Conservation (phyloP, 2,888 invertebrate genomes). For the Bhutanitis thaidina region DNA sequence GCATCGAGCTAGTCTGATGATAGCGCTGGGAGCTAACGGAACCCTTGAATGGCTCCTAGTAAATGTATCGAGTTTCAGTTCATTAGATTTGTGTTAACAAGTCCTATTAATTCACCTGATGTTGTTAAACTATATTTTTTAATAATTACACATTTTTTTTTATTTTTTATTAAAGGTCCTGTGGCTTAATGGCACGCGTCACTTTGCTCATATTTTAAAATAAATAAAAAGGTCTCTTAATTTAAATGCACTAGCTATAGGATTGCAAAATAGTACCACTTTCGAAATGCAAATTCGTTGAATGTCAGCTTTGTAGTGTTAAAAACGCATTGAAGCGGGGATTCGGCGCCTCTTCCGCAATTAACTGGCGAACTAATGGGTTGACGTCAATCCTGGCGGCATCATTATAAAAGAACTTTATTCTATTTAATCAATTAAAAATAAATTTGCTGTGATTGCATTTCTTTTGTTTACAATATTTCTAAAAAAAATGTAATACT, state of each 20-base stretch:
- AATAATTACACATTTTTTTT: too few relatives aligned
- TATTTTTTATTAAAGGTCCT: too few relatives aligned
- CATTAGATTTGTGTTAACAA: too few relatives aligned
- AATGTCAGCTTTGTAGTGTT: constrained; percentile 17
- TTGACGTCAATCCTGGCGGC: constrained; percentile 2
- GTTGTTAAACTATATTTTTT: too few relatives aligned
- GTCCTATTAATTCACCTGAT: too few relatives aligned
- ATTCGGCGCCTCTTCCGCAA: constrained; percentile 17
- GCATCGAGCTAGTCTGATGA: too few relatives aligned
- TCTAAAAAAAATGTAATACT: background rate
- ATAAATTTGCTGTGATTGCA: too few relatives aligned
- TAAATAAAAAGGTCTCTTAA: background rate
- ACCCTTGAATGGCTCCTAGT: too few relatives aligned
- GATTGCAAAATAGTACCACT: constrained; percentile 9
- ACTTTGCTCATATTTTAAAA: too few relatives aligned
- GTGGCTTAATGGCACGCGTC: too few relatives aligned
- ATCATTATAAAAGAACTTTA: background rate
- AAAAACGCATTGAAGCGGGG: constrained; percentile 13
- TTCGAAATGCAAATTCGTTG: constrained; percentile 17
- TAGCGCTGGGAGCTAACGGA: too few relatives aligned
- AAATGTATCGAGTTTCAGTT: too few relatives aligned
- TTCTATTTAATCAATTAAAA: background rate
- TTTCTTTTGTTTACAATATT: background rate
- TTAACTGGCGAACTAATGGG: constrained; percentile 17
- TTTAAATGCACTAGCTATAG: background rate